phyloP scores from a whole-genome alignment of 2,888 invertebrate genomes.

The Euclidia mi region DNA sequence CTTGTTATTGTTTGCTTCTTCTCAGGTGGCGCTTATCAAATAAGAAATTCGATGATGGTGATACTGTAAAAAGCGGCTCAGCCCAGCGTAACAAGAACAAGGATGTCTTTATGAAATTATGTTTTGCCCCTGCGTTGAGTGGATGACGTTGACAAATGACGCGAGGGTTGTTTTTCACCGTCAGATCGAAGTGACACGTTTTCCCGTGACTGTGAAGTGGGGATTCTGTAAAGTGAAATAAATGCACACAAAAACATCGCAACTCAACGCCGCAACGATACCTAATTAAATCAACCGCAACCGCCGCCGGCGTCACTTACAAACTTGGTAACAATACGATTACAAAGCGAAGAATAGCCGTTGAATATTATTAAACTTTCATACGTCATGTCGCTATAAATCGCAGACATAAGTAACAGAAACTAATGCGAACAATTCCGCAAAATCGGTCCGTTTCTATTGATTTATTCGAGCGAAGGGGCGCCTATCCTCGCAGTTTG shows the following conservation, averaged over 20 bases:
- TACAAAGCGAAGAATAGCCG: neutral
- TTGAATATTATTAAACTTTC: neutral
- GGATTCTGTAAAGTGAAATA: constrained; percentile 81
- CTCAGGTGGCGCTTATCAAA: constrained; percentile 54
- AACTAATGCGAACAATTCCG: constrained; percentile 47
- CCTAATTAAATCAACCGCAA: constrained; percentile 8
- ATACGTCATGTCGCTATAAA: constrained; percentile 23
- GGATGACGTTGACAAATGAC: constrained; percentile 88
- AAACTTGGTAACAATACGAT: neutral
- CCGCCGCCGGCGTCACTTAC: neutral
- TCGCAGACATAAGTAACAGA: constrained; percentile 30
- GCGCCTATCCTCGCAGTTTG: constrained; percentile 32
- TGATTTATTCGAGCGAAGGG: constrained; percentile 50
- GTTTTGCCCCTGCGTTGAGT: constrained; percentile 83
- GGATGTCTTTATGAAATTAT: constrained; percentile 88
- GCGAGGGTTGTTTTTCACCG: constrained; percentile 86
- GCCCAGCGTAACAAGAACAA: constrained; percentile 80
- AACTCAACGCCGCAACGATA: constrained; percentile 24
- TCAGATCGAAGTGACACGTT: constrained; percentile 87
- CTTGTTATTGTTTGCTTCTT: constrained; percentile 27
- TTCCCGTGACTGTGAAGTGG: constrained; percentile 80
- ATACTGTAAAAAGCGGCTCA: constrained; percentile 70
- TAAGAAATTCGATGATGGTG: constrained; percentile 68
- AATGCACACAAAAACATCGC: constrained; percentile 65
- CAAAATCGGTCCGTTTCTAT: constrained; percentile 41